phyloP scores from a whole-genome alignment of 2,888 invertebrate genomes.

The Leptopterna dolabrata region DNA sequence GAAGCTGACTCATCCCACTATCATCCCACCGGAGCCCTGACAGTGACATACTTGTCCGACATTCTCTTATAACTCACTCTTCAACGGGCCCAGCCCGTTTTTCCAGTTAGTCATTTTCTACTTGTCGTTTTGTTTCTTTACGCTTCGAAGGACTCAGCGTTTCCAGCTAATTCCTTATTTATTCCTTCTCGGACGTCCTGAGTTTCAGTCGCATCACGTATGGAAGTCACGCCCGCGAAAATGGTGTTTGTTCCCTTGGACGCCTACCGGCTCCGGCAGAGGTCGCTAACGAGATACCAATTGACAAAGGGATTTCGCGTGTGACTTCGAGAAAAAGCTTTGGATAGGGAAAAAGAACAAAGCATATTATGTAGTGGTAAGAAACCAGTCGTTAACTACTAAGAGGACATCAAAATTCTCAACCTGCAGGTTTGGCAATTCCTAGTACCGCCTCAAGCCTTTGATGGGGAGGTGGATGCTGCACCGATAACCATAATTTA shows the following conservation, averaged over 20 bases:
- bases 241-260: not conserved
- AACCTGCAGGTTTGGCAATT: not conserved
- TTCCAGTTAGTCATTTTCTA: not conserved
- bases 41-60: slow-evolving; percentile 1
- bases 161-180: slow-evolving; percentile 1
- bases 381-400: not conserved
- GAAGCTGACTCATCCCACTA: not conserved
- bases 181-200: not conserved
- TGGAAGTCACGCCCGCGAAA: not conserved
- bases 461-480: no score
- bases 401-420: not conserved
- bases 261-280: not conserved
- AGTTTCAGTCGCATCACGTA: not conserved
- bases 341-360: not conserved
- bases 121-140: not conserved
- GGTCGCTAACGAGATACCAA: not conserved
- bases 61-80: not conserved
- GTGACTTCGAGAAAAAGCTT: not conserved
- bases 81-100: not conserved
- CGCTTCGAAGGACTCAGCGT: not conserved
- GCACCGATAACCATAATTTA: no score
- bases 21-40: not conserved
- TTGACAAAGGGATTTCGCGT: not conserved
- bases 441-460: not conserved
- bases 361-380: not conserved